Percentiles rank a stretch among this genome's conserved stretches.
phyloP scores from a whole-genome alignment of 2,797 vertebrate genomes.

The Amblyopsis hoosieri region DNA sequence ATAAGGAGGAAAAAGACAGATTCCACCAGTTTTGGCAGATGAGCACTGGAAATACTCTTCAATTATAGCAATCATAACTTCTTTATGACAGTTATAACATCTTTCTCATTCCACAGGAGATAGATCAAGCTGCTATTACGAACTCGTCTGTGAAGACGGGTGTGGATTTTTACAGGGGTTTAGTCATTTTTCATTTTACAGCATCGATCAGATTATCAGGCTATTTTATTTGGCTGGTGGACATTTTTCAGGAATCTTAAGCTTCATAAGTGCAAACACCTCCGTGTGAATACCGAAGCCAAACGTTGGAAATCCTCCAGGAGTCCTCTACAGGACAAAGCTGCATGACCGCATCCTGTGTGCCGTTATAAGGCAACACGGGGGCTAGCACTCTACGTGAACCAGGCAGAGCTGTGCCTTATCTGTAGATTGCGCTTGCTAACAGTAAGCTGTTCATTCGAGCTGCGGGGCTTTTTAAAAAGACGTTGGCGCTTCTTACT shows the following conservation, averaged over 20 bases:
- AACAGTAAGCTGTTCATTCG: conserved; percentile 47
- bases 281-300: conserved; percentile 27
- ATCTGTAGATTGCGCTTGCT: conserved; percentile 46
- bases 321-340: conserved; percentile 40
- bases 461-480: conserved; percentile 15
- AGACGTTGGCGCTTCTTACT: conserved; percentile 36
- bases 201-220: neutral
- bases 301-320: conserved; percentile 42
- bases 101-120: neutral
- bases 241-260: neutral
- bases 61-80: neutral
- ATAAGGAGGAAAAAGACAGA: no score
- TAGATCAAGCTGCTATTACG: neutral
- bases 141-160: neutral
- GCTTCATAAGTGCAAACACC: conserved; percentile 45
- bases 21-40: neutral
- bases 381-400: conserved; percentile 26
- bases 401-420: conserved; percentile 30
- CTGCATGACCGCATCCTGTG: conserved; percentile 38
- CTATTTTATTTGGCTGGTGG: neutral
- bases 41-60: neutral
- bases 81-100: neutral
- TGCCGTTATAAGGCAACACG: conserved; percentile 32
- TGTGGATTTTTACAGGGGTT: neutral
- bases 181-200: neutral